phyloP scores from a whole-genome alignment of 2,113 vertebrate genomes.

The Paradisaea rubra region DNA sequence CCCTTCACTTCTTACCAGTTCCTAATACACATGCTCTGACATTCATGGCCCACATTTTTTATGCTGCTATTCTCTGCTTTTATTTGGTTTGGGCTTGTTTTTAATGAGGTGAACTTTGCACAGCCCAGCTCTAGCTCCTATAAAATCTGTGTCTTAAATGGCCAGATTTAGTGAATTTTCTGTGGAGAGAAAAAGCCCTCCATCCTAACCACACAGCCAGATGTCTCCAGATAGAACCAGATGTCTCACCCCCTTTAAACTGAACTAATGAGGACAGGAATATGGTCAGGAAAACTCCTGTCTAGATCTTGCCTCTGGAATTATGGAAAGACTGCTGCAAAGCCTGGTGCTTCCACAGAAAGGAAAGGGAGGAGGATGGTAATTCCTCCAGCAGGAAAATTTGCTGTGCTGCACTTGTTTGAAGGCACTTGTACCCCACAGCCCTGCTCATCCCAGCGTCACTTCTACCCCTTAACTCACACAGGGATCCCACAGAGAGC shows the following conservation, averaged over 20 bases:
- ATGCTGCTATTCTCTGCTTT: background rate
- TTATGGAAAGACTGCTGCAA: background rate
- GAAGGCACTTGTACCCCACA: background rate
- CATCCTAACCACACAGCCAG: background rate
- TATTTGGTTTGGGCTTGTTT: constrained; percentile 35
- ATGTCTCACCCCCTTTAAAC: background rate
- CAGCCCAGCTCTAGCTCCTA: constrained; percentile 15
- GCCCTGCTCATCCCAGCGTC: background rate
- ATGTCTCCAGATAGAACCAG: background rate
- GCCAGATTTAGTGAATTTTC: background rate
- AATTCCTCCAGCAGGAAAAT: background rate
- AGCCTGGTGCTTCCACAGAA: background rate
- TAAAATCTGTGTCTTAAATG: constrained; percentile 8
- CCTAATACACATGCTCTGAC: background rate
- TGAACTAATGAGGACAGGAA: background rate
- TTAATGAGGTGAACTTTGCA: constrained; percentile 52
- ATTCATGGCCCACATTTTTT: background rate
- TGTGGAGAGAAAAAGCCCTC: background rate
- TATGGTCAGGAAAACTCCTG: background rate
- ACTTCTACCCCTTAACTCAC: background rate
- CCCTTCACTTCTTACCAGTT: background rate
- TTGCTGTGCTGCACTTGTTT: background rate
- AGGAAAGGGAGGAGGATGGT: background rate
- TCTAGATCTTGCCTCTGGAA: background rate
- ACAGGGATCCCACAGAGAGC: too few relatives aligned